Base-by-base conservation (phyloP, 1,140 invertebrate species). In the Zaprionus kolodkinae region DNA sequence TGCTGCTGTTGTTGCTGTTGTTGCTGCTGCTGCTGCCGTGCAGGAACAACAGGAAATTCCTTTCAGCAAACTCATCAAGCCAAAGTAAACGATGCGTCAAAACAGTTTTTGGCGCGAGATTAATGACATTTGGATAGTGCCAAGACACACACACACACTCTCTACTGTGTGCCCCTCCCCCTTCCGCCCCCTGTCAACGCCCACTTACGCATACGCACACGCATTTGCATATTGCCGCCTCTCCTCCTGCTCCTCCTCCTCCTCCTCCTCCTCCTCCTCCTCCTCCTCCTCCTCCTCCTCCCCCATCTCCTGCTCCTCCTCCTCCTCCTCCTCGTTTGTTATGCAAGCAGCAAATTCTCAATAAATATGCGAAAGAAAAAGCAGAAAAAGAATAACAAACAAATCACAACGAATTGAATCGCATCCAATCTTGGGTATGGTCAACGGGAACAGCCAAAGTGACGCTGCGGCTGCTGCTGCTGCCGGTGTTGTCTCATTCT, bases 331-430 rank as follows among this genome's bases (percentile, higher is more conserved):
- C 68, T 83, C 81, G 83, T 79, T 87, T 88, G 84, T 83, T 88
- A 87, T 82, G 78, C 84, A 89, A 85, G 85, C 85, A 88, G 85
- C 89, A 88, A 89, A 88, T 89, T 88, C 89, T 89, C 86, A 88
- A 88, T 88, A 88, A 88, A 88, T 89, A 88, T 88, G 85, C 85
- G 81, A 78, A 10, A 89, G 81, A 84, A 57, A 72, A 89, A 79
- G n/a, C n/a, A 81, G 89, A 88, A 89, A 85, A 80, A 57, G 72
- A 89, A 81, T 81, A 88, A 88, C 84, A 84, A 88, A 77, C 84
- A 89, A 89, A 81, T 84, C 72, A 69, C 71, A 77, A 68, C 70
- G 62, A 60, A 35, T 35, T 56, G 48, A 30, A 30, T 30, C 6
- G 27, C 3, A 30, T 30, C 27, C 27, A 30, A 30, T 30, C 27